A percentile compares a stretch with the other conserved stretches of the same genome.
Evolutionary conservation across 2,113 vertebrate species (phyloP).

Genomic region (Myodes glareolus): DNA sequence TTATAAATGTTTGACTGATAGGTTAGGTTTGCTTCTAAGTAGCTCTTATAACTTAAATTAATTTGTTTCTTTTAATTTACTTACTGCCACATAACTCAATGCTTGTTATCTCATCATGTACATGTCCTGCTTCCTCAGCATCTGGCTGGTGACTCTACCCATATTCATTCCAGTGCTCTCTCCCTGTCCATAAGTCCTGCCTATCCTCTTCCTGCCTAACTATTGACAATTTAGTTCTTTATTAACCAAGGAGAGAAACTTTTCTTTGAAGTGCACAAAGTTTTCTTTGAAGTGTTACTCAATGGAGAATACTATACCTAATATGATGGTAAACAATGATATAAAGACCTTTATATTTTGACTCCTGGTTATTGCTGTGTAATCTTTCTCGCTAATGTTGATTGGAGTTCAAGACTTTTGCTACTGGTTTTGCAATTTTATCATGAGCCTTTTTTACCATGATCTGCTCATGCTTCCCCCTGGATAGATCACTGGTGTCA

Average conservation of each 20-base stretch:
- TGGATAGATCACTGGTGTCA: not conserved
- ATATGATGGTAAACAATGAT: not conserved
- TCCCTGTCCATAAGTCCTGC: not conserved
- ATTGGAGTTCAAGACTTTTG: not conserved
- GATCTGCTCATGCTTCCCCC: not conserved
- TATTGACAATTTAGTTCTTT: not conserved
- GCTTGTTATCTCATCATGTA: not conserved
- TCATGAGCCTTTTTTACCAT: not conserved
- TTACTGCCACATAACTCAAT: not conserved
- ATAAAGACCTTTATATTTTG: not conserved
- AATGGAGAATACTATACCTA: not conserved
- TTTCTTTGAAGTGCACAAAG: not conserved
- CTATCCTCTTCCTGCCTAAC: not conserved
- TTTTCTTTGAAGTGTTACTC: no score
- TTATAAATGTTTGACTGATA: not conserved
- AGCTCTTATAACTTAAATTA: not conserved
- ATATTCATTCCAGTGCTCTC: not conserved
- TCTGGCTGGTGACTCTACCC: not conserved
- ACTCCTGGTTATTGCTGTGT: constrained; percentile 3
- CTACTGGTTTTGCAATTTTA: not conserved
- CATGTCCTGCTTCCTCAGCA: not conserved
- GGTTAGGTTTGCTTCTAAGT: not conserved
- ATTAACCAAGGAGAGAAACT: not conserved
- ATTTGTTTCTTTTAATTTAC: not conserved
- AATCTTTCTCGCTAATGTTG: not conserved